phyloP scores from a whole-genome alignment of 2,888 invertebrate species.

The Eubasilissa splendida region DNA sequence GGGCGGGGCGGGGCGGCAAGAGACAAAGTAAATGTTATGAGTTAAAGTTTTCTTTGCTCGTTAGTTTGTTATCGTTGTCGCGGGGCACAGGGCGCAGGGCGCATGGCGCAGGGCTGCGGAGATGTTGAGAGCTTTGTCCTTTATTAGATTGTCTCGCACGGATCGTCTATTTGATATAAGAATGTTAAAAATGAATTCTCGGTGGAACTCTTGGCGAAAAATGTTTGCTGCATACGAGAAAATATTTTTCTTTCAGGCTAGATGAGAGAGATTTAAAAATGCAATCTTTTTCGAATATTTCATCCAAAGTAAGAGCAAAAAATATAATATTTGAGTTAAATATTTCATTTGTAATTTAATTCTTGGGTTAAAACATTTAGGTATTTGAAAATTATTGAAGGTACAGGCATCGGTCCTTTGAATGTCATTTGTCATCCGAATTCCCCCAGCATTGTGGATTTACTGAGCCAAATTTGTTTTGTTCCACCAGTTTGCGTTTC shows the following conservation, averaged over 20 bases:
- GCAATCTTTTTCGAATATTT: neutral
- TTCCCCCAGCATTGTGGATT: too few relatives aligned
- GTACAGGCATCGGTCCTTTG: too few relatives aligned
- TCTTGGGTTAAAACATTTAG: too few relatives aligned
- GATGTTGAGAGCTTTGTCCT: slow-evolving; percentile 20
- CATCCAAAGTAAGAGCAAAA: neutral
- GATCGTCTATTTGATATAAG: slow-evolving; percentile 10
- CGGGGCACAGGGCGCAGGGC: neutral
- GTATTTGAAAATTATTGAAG: too few relatives aligned
- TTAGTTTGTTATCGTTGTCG: slow-evolving; percentile 29
- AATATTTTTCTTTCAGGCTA: neutral
- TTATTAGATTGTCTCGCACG: slow-evolving; percentile 22
- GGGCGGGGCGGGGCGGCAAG: neutral
- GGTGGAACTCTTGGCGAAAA: slow-evolving; percentile 4
- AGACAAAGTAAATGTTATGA: slow-evolving; percentile 22
- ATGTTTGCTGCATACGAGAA: neutral
- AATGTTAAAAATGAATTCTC: slow-evolving; percentile 8
- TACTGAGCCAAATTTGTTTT: too few relatives aligned
- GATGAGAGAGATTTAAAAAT: neutral
- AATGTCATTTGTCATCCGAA: too few relatives aligned
- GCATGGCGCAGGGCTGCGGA: neutral
- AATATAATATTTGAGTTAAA: neutral
- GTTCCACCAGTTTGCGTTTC: too few relatives aligned
- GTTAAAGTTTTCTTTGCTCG: slow-evolving; percentile 32
- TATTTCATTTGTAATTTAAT: neutral